A percentile compares a stretch with the other conserved stretches of the same genome.
Evolutionary conservation across 2,888 invertebrate genomes (phyloP).

Genomic region (Sinelater perroti): DNA sequence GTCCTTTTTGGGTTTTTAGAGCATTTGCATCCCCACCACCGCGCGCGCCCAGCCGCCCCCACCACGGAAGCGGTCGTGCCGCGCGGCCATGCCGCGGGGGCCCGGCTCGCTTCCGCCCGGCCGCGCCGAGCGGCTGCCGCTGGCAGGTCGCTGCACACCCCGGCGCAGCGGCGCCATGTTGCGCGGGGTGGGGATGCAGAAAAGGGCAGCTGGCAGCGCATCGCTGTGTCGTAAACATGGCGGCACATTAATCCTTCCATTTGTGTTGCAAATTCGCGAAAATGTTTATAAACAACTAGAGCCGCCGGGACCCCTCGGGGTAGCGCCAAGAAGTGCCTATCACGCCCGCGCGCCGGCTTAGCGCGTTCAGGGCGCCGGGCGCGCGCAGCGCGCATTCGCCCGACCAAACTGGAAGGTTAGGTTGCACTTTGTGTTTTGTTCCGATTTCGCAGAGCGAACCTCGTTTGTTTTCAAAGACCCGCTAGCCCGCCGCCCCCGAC

Average conservation of each 20-base stretch:
- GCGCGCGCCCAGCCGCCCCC: constrained; percentile 49
- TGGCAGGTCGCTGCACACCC: too few relatives aligned
- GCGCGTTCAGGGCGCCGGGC: too few relatives aligned
- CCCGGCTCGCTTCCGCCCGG: too few relatives aligned
- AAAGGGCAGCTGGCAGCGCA: constrained; percentile 52
- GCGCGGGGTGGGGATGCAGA: constrained; percentile 45
- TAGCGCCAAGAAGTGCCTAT: too few relatives aligned
- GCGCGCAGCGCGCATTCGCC: too few relatives aligned
- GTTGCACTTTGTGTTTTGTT: constrained; percentile 10
- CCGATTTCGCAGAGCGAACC: too few relatives aligned
- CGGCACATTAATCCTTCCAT: constrained; percentile 57
- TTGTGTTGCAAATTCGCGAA: constrained; percentile 58
- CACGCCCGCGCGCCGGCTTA: too few relatives aligned
- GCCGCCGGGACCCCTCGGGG: too few relatives aligned
- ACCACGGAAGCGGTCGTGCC: constrained; percentile 37
- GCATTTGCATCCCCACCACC: constrained; percentile 49
- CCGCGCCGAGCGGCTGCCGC: too few relatives aligned
- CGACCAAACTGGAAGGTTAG: constrained; percentile 15
- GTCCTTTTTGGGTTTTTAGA: constrained; percentile 54
- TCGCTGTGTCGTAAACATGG: constrained; percentile 58
- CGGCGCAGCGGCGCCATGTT: constrained; percentile 21
- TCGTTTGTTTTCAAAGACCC: too few relatives aligned
- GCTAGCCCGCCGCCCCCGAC: too few relatives aligned
- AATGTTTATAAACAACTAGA: constrained; percentile 57
- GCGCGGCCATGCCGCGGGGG: too few relatives aligned